These are phyloP conservation scores for Anas flavirostris DNA, from an alignment of 2,797 vertebrate genomes.

Conservation along the genomic window DNA sequence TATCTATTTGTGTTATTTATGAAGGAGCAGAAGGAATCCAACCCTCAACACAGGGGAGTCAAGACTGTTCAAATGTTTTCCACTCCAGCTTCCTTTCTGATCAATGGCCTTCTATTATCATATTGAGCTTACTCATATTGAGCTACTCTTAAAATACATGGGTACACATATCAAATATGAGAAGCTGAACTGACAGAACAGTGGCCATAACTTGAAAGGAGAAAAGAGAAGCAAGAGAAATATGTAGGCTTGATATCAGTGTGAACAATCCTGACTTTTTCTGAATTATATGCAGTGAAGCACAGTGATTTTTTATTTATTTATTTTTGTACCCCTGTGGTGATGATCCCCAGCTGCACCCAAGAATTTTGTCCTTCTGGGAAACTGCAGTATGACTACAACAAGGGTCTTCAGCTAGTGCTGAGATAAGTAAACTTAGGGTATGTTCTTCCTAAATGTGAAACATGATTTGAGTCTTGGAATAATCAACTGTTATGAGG, in stretches of 20 bases:
- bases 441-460: neutral
- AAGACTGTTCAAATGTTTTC: constrained; percentile 44
- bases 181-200: neutral
- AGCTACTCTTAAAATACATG: neutral
- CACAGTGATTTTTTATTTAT: rapidly evolving
- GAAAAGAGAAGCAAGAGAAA: neutral
- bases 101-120: neutral
- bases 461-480: neutral
- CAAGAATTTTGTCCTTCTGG: neutral
- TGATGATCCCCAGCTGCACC: neutral
- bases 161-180: neutral
- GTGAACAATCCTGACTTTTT: neutral
- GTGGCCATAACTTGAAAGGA: neutral
- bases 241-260: neutral
- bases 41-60: neutral
- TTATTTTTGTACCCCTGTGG: neutral
- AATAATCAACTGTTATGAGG: neutral
- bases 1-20: constrained; percentile 62
- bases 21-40: constrained; percentile 64
- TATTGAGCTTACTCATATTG: neutral
- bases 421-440: neutral
- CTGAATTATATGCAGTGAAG: neutral
- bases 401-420: neutral
- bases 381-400: neutral
- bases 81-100: neutral